Evolutionary conservation across 2,888 invertebrate genomes (phyloP).

Genomic region (Synergus laeviventris): DNA sequence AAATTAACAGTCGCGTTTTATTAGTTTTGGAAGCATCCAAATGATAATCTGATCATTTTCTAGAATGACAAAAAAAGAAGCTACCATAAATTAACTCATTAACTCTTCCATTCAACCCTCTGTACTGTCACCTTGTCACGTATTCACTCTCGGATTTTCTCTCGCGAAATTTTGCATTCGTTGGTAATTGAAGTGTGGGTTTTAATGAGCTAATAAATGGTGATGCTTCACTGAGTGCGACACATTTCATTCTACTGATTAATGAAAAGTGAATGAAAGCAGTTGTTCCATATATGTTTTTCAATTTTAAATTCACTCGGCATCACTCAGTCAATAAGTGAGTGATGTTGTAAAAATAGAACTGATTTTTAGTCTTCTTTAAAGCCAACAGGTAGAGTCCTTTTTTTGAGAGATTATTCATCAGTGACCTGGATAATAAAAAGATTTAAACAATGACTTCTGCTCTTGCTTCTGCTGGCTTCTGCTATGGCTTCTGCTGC

Average conservation of each 20-base stretch:
- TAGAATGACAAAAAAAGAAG: neutral
- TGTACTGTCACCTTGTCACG: neutral
- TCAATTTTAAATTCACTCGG: neutral
- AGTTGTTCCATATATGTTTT: neutral
- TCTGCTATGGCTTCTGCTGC: neutral
- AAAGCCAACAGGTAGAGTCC: neutral
- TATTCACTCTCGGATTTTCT: slow-evolving; percentile 7
- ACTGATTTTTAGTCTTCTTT: neutral
- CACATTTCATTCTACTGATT: slow-evolving; percentile 24
- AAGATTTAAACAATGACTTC: neutral
- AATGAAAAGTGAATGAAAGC: slow-evolving; percentile 14
- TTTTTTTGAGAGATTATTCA: neutral
- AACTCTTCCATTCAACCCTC: neutral
- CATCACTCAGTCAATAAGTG: slow-evolving; percentile 10
- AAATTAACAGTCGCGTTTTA: neutral
- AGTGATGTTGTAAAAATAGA: neutral
- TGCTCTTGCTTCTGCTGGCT: neutral
- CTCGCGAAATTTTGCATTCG: neutral
- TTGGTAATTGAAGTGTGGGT: neutral
- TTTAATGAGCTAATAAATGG: slow-evolving; percentile 12
- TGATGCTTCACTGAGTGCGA: neutral
- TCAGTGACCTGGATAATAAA: neutral
- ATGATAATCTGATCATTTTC: neutral
- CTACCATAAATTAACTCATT: neutral
- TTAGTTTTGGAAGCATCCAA: neutral